Percentiles rank a stretch among this genome's conserved stretches.
These are phyloP conservation scores for Yponomeuta malinellus DNA, from an alignment of 2,888 invertebrate genomes.

Conservation along the genomic window DNA sequence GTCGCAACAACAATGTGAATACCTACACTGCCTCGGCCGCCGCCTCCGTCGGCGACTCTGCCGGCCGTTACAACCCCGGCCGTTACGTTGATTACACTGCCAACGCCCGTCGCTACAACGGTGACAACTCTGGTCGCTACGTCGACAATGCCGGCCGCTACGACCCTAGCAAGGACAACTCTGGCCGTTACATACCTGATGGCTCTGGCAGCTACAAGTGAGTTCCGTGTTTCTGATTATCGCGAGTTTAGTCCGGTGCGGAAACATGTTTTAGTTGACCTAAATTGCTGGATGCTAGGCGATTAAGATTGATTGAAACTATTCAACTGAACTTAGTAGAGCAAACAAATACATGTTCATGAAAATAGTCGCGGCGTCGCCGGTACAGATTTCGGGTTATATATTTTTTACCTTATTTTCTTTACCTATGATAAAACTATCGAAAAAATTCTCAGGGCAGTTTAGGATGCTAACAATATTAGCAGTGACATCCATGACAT, in stretches of 20 bases:
- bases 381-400: too few species aligned
- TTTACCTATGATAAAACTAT: too few species aligned
- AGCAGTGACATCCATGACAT: too few species aligned
- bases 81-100: slow-evolving; percentile 29
- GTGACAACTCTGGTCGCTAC: slow-evolving; percentile 39
- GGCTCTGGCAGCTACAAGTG: slow-evolving; percentile 55
- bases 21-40: neutral
- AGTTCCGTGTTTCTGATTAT: slow-evolving; percentile 23
- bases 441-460: too few species aligned
- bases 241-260: neutral
- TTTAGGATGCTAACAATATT: too few species aligned
- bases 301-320: too few species aligned
- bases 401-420: too few species aligned
- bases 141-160: slow-evolving; percentile 21
- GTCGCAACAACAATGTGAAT: neutral
- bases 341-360: too few species aligned
- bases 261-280: slow-evolving; percentile 14
- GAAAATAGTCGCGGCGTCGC: too few species aligned
- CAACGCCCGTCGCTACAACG: slow-evolving; percentile 26
- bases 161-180: slow-evolving; percentile 33
- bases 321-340: too few species aligned
- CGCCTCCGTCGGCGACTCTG: neutral
- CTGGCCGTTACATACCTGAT: slow-evolving; percentile 43
- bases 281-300: slow-evolving; percentile 14
- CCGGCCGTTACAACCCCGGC: slow-evolving; percentile 23